These are phyloP conservation scores for Chironomus tentans DNA, from an alignment of 2,888 invertebrate species.

Conservation along the genomic window DNA sequence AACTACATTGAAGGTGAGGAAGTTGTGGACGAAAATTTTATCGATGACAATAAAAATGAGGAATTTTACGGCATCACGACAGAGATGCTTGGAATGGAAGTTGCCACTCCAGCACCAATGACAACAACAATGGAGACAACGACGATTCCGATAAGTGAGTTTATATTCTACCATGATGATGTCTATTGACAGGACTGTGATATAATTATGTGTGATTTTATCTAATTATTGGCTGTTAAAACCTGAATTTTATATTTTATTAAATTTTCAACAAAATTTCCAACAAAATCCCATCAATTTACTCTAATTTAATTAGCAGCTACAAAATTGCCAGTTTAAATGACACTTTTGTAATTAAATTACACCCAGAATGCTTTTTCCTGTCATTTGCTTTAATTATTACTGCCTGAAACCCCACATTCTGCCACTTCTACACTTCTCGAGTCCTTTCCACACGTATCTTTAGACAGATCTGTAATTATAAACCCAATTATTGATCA, in stretches of 20 bases:
- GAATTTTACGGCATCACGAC: background rate
- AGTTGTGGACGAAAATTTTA: constrained; percentile 35
- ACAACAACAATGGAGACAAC: constrained; percentile 45
- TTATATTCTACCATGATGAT: too few species aligned
- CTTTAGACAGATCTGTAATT: background rate
- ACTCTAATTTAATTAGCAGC: too few species aligned
- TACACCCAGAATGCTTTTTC: background rate
- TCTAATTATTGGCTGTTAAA: too few species aligned
- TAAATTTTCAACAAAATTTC: too few species aligned
- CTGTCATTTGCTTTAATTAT: background rate
- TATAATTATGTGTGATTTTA: too few species aligned
- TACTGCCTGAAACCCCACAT: background rate
- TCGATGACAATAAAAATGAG: constrained; percentile 24
- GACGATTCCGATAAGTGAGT: constrained; percentile 43
- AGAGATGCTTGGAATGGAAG: constrained; percentile 37
- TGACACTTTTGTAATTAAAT: too few species aligned
- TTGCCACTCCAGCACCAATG: constrained; percentile 38
- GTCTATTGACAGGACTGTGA: too few species aligned
- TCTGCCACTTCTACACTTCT: constrained; percentile 15
- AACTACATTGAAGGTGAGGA: constrained; percentile 40
- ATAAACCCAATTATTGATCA: background rate
- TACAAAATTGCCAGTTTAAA: too few species aligned
- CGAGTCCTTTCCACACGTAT: background rate
- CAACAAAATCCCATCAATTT: too few species aligned
- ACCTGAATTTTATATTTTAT: too few species aligned